Evolutionary conservation across 2,113 vertebrate genomes (phyloP), one percentile per base, ranked within the genome.

Genomic region (Bagarius yarrelli): DNA sequence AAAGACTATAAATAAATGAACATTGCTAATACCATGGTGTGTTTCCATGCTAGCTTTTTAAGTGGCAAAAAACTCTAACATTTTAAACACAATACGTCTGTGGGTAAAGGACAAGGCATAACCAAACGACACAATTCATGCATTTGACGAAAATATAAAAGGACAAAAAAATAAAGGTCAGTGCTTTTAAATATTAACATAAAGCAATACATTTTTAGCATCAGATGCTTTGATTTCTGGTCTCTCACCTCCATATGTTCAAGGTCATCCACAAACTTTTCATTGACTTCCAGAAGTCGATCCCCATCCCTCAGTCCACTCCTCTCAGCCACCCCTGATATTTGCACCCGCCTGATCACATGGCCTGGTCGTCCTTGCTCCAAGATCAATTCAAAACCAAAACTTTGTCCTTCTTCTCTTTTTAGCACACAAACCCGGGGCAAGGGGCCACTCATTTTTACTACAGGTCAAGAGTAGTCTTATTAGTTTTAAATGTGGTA

Each of bases 211-310:
- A 25, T 55, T 16, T 25, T 27, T 44, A 53, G 2, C 47, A 21
- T 50, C 14, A 15, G 12, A 14, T 4, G 12, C 23, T 25, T 23
- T 14, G 36, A 15, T 36, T 55, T 12, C 32, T 56, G 19, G 15
- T 1, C 3, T 72, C 91, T 89, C 88, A 98, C 97, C 92, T 87
- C 89, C 0, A 2, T 2, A 55, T 95, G 93, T 61, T 93, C 87
- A 69, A 94, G 61, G 8, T 93, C 83, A 30, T 94, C 94, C 74
- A 97, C 93, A 0, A 89, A 91, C 5, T 83, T 83, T 60, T 88
- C 90, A 44, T 98, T 98, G 87, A 98, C 93, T 27, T 95, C 95
- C 27, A 98, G 92, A 34, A 98, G 92, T 18, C 93, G 88, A 87
- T 98, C 96, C 40, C 95, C 94, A 0, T 94, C 92, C 77, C 60